phyloP scores from a whole-genome alignment of 2,113 vertebrate species.

The Ptilorrhoa leucosticta region DNA sequence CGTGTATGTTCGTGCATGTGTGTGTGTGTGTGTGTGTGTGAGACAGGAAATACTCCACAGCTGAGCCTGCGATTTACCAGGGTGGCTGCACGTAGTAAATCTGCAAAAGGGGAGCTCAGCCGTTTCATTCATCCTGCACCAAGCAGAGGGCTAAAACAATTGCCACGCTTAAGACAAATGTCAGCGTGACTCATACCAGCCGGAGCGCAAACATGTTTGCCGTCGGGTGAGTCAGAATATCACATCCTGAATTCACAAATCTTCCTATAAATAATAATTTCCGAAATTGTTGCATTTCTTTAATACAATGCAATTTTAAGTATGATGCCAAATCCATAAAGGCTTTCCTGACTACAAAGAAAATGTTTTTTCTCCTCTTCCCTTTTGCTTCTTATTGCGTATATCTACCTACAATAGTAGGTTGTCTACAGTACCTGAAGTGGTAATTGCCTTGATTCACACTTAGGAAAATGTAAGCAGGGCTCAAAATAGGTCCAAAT shows the following conservation, averaged over 20 bases:
- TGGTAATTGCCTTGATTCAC: background rate
- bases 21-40: background rate
- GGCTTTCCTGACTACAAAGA: background rate
- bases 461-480: background rate
- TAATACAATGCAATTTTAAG: background rate
- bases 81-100: constrained; percentile 36
- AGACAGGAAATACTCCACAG: background rate
- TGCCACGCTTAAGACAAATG: constrained; percentile 46
- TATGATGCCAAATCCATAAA: background rate
- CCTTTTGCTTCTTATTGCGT: background rate
- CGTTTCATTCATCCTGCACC: constrained; percentile 34
- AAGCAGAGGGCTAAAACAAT: constrained; percentile 41
- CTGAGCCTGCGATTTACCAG: background rate
- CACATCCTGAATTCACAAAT: constrained; percentile 49
- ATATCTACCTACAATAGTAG: background rate
- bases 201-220: constrained; percentile 41
- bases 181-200: constrained; percentile 36
- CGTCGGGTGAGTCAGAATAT: constrained; percentile 46
- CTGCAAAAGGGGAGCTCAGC: background rate
- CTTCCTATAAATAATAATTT: constrained; percentile 47
- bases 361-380: background rate
- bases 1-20: background rate
- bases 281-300: background rate
- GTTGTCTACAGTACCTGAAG: background rate
- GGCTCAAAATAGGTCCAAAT: background rate